Percentiles rank a stretch among this genome's conserved stretches.
Evolutionary conservation across 2,888 invertebrate species (phyloP).

Genomic region (Unio delphinus): DNA sequence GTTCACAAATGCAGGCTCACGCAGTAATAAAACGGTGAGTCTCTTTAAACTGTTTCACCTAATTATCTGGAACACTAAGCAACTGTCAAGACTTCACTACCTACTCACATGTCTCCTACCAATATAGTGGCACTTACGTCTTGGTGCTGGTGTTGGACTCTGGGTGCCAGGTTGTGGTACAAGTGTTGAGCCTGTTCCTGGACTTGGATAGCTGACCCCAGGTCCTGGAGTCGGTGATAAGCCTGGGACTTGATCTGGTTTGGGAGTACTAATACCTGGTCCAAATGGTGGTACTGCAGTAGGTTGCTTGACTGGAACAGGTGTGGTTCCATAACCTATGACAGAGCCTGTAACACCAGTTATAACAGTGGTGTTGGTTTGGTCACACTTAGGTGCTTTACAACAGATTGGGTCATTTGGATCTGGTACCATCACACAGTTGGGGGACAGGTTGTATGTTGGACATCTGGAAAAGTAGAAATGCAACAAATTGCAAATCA

Average conservation of each 20-base stretch:
- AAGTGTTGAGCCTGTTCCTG: conserved; percentile 3
- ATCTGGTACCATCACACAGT: conserved; percentile 51
- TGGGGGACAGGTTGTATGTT: conserved; percentile 37
- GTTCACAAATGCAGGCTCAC: no score
- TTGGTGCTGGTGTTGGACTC: conserved; percentile 13
- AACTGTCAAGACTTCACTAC: no score
- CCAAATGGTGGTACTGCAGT: conserved; percentile 1
- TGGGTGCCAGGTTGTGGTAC: neutral
- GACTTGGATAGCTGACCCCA: conserved; percentile 6
- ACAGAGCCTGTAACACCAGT: conserved; percentile 49
- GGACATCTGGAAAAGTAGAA: conserved; percentile 37
- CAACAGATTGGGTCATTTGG: conserved; percentile 55
- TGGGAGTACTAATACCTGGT: conserved; percentile 1
- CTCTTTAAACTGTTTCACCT: no score
- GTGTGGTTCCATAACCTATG: conserved; percentile 44
- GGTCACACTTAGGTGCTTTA: conserved; percentile 44
- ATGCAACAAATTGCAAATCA: neutral
- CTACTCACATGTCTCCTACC: no score
- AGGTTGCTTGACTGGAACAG: conserved; percentile 19
- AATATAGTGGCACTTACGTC: conserved; percentile 14
- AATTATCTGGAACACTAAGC: no score
- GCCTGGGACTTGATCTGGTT: conserved; percentile 2
- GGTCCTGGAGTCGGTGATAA: conserved; percentile 13
- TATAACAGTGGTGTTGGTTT: conserved; percentile 41
- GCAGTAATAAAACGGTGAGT: no score